A percentile compares a stretch with the other conserved stretches of the same genome.
Conservation (phyloP, 1,140 invertebrate genomes). For the Pseudomyrmex pallidus region DNA sequence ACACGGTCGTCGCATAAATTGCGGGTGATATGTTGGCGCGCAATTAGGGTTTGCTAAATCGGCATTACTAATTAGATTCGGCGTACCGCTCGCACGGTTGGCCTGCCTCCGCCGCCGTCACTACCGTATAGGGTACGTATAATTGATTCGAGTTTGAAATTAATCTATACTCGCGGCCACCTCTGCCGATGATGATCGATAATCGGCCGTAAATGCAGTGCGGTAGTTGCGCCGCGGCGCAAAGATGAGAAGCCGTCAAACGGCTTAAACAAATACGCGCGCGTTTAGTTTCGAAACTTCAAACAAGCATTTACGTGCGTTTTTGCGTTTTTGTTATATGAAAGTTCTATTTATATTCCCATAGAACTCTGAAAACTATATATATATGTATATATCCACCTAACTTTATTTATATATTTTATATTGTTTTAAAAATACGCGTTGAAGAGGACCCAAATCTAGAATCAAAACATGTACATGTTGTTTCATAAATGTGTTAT, state of each 20-base stretch:
- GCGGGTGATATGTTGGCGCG: constrained; percentile 74
- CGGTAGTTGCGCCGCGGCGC: background rate
- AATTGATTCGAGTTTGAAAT: constrained; percentile 81
- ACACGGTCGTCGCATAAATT: constrained; percentile 77
- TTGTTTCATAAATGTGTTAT: no score
- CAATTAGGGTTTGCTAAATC: constrained; percentile 80
- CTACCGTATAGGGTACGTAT: constrained; percentile 57
- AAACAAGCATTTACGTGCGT: no score
- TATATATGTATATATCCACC: no score
- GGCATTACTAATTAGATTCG: constrained; percentile 81
- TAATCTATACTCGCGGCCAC: constrained; percentile 68
- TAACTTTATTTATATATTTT: no score
- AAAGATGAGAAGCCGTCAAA: background rate
- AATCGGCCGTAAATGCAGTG: constrained; percentile 54
- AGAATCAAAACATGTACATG: no score
- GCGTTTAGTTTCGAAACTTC: constrained; percentile 5
- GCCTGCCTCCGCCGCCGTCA: constrained; percentile 36
- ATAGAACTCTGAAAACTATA: no score
- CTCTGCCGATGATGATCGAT: constrained; percentile 71
- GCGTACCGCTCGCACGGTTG: constrained; percentile 67
- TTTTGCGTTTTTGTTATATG: no score
- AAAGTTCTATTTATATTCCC: no score
- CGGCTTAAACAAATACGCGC: background rate
- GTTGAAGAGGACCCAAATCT: no score
- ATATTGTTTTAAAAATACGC: no score